phyloP scores from a whole-genome alignment of 1,140 invertebrate species.

The Philaenus spumarius region DNA sequence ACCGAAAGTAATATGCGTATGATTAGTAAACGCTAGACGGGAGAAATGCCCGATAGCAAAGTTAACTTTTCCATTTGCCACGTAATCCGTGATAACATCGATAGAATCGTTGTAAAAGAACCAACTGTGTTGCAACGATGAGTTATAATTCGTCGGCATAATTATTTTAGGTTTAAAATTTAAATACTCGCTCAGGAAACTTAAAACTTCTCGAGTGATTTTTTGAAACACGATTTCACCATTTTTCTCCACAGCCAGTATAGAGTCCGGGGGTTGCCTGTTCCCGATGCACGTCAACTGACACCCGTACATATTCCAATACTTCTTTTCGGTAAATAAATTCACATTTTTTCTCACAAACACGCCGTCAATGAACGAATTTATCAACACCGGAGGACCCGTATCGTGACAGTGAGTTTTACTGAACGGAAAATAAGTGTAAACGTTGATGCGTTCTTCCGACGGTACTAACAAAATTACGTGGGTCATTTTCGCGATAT shows the following conservation, averaged over 20 bases:
- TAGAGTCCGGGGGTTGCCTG: background rate
- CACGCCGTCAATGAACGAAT: background rate
- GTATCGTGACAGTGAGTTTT: background rate
- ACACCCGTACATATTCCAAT: constrained; percentile 9
- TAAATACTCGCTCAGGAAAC: background rate
- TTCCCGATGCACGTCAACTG: background rate
- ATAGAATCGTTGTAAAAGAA: constrained; percentile 4
- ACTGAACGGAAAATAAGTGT: constrained; percentile 7
- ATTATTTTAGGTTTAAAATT: constrained; percentile 2
- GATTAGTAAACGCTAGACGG: constrained; percentile 1
- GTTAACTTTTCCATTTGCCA: background rate
- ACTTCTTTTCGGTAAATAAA: background rate
- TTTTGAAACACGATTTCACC: constrained; percentile 1
- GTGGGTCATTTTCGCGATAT: background rate
- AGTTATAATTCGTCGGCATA: background rate
- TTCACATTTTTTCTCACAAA: background rate
- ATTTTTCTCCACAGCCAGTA: background rate
- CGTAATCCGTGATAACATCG: background rate
- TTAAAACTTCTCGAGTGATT: background rate
- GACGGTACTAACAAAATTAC: background rate
- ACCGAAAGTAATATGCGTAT: background rate
- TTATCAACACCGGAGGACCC: background rate
- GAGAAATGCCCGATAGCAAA: constrained; percentile 6
- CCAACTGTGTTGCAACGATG: constrained; percentile 1
- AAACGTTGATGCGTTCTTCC: background rate